phyloP scores from a whole-genome alignment of 2,888 invertebrate species.

The Drosophila neonasuta region DNA sequence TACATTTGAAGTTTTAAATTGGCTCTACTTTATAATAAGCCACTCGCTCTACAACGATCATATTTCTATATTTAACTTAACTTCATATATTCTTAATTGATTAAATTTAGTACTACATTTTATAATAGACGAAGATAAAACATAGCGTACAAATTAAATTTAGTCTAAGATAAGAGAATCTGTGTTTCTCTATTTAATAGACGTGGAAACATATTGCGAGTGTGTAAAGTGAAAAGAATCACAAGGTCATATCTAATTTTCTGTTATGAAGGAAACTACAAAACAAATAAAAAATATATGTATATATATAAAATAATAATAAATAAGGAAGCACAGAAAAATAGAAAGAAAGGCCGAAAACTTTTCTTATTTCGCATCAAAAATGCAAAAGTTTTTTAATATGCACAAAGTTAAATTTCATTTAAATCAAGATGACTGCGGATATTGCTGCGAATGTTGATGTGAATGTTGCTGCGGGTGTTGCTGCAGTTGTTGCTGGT shows the following conservation, averaged over 20 bases:
- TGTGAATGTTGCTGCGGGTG: constrained; percentile 26
- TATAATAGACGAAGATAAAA: too few relatives aligned
- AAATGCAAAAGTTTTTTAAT: constrained; percentile 75
- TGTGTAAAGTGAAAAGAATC: constrained; percentile 3
- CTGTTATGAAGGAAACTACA: constrained; percentile 36
- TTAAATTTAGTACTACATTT: too few relatives aligned
- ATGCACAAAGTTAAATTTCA: constrained; percentile 75
- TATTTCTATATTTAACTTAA: too few relatives aligned
- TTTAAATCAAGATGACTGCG: constrained; percentile 71
- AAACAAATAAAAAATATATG: constrained; percentile 35
- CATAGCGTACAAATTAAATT: too few relatives aligned
- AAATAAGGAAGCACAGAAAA: constrained; percentile 14
- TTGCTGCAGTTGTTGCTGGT: constrained; percentile 24
- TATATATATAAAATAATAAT: constrained; percentile 11
- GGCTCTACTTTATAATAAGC: too few relatives aligned
- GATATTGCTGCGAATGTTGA: constrained; percentile 28
- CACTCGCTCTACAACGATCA: too few relatives aligned
- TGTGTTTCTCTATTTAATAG: too few relatives aligned
- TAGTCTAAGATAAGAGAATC: too few relatives aligned
- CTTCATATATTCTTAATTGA: too few relatives aligned
- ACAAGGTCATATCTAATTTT: constrained; percentile 32
- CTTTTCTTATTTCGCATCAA: constrained; percentile 75
- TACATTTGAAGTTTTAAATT: too few relatives aligned
- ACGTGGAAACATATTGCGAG: too few relatives aligned
- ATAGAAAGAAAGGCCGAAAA: constrained; percentile 57